These are phyloP conservation scores for Drosophila sucinea DNA, from an alignment of 1,140 invertebrate genomes.

Conservation along the genomic window DNA sequence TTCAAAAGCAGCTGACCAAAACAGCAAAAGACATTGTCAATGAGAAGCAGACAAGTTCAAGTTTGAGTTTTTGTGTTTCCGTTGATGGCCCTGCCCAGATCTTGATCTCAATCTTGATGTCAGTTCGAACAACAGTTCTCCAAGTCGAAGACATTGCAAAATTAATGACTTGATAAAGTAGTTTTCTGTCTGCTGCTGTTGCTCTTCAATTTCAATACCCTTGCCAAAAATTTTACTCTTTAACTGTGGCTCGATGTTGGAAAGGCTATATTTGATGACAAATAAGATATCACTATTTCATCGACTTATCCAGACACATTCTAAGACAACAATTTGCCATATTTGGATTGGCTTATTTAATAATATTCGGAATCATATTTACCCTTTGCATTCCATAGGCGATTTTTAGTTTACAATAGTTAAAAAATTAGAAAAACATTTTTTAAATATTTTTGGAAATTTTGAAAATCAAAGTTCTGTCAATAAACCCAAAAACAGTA, in stretches of 20 bases:
- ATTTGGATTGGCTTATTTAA: too few relatives aligned
- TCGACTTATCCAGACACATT: too few relatives aligned
- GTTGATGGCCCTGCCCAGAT: conserved; percentile 49
- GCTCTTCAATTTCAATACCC: conserved; percentile 6
- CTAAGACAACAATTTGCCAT: too few relatives aligned
- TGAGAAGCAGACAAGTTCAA: conserved; percentile 57
- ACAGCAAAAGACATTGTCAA: conserved; percentile 4
- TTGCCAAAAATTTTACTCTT: neutral
- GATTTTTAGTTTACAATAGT: too few relatives aligned
- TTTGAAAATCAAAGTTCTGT: too few relatives aligned
- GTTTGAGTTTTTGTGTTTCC: conserved; percentile 28
- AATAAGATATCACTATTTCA: too few relatives aligned
- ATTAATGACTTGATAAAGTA: neutral
- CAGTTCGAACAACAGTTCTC: neutral
- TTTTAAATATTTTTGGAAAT: too few relatives aligned
- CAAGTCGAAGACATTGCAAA: conserved; percentile 26
- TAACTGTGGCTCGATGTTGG: neutral
- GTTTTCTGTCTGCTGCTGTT: conserved; percentile 12
- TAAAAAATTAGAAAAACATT: too few relatives aligned
- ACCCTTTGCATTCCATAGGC: too few relatives aligned
- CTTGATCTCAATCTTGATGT: conserved; percentile 4
- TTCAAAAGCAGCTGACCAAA: conserved; percentile 38
- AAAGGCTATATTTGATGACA: too few relatives aligned
- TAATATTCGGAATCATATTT: too few relatives aligned
- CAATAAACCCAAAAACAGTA: too few relatives aligned